Evolutionary conservation across 2,888 invertebrate genomes (phyloP).

Genomic region (Cremastinae sp.): DNA sequence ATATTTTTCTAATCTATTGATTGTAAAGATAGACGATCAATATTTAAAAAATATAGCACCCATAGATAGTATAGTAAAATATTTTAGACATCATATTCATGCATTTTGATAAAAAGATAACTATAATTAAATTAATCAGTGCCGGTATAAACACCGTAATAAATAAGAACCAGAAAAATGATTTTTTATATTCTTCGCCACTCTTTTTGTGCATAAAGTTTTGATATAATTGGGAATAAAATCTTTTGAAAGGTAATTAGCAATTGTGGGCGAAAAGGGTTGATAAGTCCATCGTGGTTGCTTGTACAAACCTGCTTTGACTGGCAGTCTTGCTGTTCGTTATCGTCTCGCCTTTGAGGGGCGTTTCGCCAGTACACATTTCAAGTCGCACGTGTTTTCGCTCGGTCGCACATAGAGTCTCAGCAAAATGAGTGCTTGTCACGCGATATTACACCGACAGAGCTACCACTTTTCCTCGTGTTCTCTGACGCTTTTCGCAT

Average conservation of each 20-base stretch:
- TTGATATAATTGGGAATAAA: slow-evolving; percentile 5
- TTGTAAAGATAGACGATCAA: too few relatives aligned
- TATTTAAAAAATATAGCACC: too few relatives aligned
- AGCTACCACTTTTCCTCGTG: slow-evolving; percentile 26
- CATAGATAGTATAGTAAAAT: too few relatives aligned
- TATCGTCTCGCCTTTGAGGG: slow-evolving; percentile 44
- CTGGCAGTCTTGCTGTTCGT: slow-evolving; percentile 32
- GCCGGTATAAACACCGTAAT: too few relatives aligned
- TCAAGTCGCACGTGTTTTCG: slow-evolving; percentile 50
- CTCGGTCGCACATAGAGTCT: slow-evolving; percentile 19
- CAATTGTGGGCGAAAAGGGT: background rate
- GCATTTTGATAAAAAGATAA: too few relatives aligned
- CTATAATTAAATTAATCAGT: too few relatives aligned
- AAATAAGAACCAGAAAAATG: too few relatives aligned
- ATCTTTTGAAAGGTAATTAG: slow-evolving; percentile 29
- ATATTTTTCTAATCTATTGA: too few relatives aligned
- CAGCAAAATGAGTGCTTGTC: slow-evolving; percentile 42
- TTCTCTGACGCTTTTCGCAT: slow-evolving; percentile 35
- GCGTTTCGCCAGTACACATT: slow-evolving; percentile 38
- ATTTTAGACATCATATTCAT: too few relatives aligned
- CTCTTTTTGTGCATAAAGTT: too few relatives aligned
- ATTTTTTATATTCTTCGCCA: too few relatives aligned
- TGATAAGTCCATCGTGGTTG: background rate
- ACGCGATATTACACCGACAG: slow-evolving; percentile 41
- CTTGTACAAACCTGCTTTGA: slow-evolving; percentile 26